phyloP scores from a whole-genome alignment of 2,888 invertebrate genomes.

The Apodemia zela region DNA sequence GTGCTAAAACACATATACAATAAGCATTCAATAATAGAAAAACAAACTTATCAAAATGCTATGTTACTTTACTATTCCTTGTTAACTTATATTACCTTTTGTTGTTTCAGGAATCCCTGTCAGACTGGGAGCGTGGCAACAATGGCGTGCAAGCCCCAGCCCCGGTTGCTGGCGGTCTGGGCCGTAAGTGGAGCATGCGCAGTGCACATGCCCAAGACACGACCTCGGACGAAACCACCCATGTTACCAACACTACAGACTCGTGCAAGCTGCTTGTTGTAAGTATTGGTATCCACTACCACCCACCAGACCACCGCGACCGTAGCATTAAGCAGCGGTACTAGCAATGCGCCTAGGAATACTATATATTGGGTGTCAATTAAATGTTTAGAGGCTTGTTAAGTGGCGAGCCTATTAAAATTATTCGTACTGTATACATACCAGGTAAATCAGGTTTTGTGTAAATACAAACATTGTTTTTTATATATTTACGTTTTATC shows the following conservation, averaged over 20 bases:
- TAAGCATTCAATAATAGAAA: too few species aligned
- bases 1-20: too few species aligned
- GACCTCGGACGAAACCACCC: conserved; percentile 50
- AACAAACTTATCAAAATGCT: too few species aligned
- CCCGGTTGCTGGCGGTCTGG: conserved; percentile 41
- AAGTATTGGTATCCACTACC: conserved; percentile 37
- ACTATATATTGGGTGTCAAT: too few species aligned
- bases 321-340: too few species aligned
- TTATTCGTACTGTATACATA: too few species aligned
- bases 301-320: neutral
- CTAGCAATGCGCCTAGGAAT: too few species aligned
- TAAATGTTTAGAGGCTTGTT: too few species aligned
- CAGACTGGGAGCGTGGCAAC: conserved; percentile 61
- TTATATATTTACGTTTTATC: too few species aligned
- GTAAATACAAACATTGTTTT: too few species aligned
- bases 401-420: too few species aligned
- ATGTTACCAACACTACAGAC: conserved; percentile 56
- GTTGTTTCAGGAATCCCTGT: conserved; percentile 58
- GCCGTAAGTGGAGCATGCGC: conserved; percentile 66
- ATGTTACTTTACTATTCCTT: neutral
- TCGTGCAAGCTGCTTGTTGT: conserved; percentile 68
- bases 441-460: too few species aligned
- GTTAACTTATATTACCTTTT: neutral
- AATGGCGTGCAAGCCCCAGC: conserved; percentile 46
- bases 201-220: conserved; percentile 65